These are phyloP conservation scores for Agonopterix subpropinquella DNA, from an alignment of 2,888 invertebrate species.

Conservation along the genomic window DNA sequence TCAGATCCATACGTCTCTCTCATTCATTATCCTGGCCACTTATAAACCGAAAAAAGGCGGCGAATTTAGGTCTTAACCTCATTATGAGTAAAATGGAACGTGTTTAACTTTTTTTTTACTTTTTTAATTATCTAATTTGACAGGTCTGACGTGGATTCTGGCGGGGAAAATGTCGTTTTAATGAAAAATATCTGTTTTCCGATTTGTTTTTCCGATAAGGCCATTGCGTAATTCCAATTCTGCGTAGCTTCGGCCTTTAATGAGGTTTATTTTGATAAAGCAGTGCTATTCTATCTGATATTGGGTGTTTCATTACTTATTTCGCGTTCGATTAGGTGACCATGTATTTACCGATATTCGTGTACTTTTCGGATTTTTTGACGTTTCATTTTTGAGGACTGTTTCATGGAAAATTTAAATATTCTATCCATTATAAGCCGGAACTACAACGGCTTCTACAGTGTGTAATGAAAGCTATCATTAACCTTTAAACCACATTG, in stretches of 20 bases:
- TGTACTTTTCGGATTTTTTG: neutral
- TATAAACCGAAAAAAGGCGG: constrained; percentile 33
- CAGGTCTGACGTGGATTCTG: constrained; percentile 18
- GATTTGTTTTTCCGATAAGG: neutral
- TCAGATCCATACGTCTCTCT: constrained; percentile 25
- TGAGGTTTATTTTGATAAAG: constrained; percentile 16
- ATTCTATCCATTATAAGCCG: too few species aligned
- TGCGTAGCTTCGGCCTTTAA: constrained; percentile 4
- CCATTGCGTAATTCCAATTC: neutral
- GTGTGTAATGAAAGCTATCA: too few species aligned
- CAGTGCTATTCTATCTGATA: constrained; percentile 11
- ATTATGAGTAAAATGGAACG: constrained; percentile 12
- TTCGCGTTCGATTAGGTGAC: constrained; percentile 2
- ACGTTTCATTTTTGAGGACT: too few species aligned
- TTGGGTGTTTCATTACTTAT: constrained; percentile 20
- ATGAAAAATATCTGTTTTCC: neutral
- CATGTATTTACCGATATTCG: neutral
- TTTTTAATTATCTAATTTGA: constrained; percentile 20
- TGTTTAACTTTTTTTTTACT: constrained; percentile 3
- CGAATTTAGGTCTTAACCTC: constrained; percentile 22
- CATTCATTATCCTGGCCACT: constrained; percentile 41
- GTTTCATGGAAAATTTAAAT: too few species aligned
- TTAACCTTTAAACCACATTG: too few species aligned
- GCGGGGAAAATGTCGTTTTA: constrained; percentile 15
- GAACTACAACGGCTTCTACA: too few species aligned